phyloP scores from a whole-genome alignment of 2,113 vertebrate genomes.

The Melanostigma gelatinosum region DNA sequence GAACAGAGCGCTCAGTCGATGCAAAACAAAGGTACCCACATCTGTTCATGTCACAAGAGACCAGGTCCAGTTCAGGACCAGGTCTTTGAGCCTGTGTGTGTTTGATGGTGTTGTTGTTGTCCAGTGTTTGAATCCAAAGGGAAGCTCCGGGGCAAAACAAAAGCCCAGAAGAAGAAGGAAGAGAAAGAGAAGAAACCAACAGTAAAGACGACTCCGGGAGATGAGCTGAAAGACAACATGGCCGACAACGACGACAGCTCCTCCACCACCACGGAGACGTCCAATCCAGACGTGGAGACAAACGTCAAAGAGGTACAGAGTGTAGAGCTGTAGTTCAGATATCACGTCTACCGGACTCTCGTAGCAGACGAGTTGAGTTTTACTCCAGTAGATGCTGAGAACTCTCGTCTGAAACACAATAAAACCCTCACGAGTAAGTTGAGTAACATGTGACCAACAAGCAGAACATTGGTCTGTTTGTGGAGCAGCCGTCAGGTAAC shows the following conservation, averaged over 20 bases:
- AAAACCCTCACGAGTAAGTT: no score
- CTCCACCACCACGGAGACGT: constrained; percentile 98
- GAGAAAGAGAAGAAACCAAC: constrained; percentile 91
- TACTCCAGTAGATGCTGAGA: no score
- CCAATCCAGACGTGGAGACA: constrained; percentile 93
- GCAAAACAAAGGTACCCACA: constrained; percentile 91
- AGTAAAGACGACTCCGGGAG: constrained; percentile 86
- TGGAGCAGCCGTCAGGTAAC: no score
- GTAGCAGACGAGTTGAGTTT: no score
- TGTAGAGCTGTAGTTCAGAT: no score
- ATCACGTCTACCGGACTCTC: no score
- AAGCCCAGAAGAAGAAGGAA: constrained; percentile 90
- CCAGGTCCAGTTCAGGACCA: not conserved
- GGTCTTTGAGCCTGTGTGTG: not conserved
- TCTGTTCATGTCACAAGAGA: not conserved
- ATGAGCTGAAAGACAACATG: constrained; percentile 91
- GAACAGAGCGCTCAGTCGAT: constrained; percentile 87
- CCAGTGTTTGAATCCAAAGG: constrained; percentile 84
- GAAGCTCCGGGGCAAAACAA: constrained; percentile 90
- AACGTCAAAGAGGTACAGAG: constrained; percentile 90
- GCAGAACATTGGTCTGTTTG: no score
- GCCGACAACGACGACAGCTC: constrained; percentile 97
- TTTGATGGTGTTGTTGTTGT: not conserved
- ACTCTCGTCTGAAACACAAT: no score
- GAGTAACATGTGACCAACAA: no score